Conservation (phyloP, 2,797 vertebrate genomes). For the Benthosema pterotum region DNA sequence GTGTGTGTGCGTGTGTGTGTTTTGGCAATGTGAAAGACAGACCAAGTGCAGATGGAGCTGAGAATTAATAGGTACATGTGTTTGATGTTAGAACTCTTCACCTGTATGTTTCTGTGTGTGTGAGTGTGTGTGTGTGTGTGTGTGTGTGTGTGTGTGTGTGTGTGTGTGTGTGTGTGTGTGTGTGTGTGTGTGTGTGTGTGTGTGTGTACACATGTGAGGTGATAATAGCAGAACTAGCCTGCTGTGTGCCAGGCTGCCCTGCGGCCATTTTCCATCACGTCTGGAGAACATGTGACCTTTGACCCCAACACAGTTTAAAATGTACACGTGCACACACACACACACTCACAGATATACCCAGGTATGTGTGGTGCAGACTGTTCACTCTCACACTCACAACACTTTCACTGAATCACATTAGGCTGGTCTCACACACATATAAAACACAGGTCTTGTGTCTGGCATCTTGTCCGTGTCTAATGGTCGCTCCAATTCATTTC, state of each 20-base stretch:
- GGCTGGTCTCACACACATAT: too few relatives aligned
- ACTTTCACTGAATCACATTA: too few relatives aligned
- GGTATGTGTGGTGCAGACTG: neutral
- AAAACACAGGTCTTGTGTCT: too few relatives aligned
- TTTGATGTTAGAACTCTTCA: slow-evolving; percentile 55
- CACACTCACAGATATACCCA: slow-evolving; percentile 5
- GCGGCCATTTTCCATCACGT: slow-evolving; percentile 68
- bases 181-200: slow-evolving; percentile 17
- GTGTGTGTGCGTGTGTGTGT: slow-evolving; percentile 30
- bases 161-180: slow-evolving; percentile 12
- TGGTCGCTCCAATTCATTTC: too few relatives aligned
- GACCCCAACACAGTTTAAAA: slow-evolving; percentile 59
- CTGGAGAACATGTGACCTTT: slow-evolving; percentile 48
- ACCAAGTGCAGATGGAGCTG: slow-evolving; percentile 58
- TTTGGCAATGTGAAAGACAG: slow-evolving; percentile 44
- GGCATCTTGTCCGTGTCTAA: too few relatives aligned
- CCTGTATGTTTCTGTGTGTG: neutral
- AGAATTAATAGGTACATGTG: slow-evolving; percentile 53
- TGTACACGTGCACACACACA: neutral
- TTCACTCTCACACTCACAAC: too few relatives aligned
- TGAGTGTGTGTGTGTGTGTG: slow-evolving; percentile 19
- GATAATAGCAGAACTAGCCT: slow-evolving; percentile 64
- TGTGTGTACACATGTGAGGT: slow-evolving; percentile 33
- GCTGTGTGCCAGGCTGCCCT: slow-evolving; percentile 54
- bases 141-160: slow-evolving; percentile 34